These are phyloP conservation scores for Nylanderia fulva DNA, from an alignment of 1,140 invertebrate genomes.

Conservation along the genomic window DNA sequence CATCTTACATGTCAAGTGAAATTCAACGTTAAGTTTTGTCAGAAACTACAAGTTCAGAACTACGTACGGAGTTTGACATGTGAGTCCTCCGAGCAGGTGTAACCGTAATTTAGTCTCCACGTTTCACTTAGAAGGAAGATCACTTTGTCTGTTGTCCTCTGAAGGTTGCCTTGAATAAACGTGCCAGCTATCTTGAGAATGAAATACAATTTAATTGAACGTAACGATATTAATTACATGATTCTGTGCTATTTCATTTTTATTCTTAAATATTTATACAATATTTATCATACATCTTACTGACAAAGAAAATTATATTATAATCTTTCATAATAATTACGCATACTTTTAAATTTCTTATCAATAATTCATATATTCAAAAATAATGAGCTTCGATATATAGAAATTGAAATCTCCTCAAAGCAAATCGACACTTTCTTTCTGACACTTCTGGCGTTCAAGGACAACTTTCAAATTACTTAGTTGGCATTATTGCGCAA, in stretches of 20 bases:
- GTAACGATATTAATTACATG: conserved; percentile 3
- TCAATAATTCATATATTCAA: not conserved
- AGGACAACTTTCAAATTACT: conserved; percentile 54
- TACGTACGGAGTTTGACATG: conserved; percentile 59
- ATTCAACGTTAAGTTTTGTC: conserved; percentile 56
- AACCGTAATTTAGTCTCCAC: conserved; percentile 60
- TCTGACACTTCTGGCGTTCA: not conserved
- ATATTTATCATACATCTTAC: conserved; percentile 9
- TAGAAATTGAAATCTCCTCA: conserved; percentile 22
- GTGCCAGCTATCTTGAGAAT: conserved; percentile 32
- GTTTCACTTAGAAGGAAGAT: conserved; percentile 60
- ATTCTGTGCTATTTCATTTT: not conserved
- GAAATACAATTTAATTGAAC: conserved; percentile 38
- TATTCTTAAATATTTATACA: not conserved
- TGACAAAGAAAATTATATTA: not conserved
- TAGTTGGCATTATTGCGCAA: conserved; percentile 42
- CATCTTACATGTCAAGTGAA: conserved; percentile 52
- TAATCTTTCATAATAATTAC: too few relatives aligned
- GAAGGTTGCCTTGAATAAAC: conserved; percentile 50
- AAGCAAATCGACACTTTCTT: conserved; percentile 19
- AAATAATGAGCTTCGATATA: not conserved
- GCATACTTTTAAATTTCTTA: too few relatives aligned
- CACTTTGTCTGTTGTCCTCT: conserved; percentile 35
- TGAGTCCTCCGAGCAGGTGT: conserved; percentile 57
- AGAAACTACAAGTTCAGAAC: conserved; percentile 54